phyloP scores from a whole-genome alignment of 2,888 invertebrate species.

The Nomada fabriciana region DNA sequence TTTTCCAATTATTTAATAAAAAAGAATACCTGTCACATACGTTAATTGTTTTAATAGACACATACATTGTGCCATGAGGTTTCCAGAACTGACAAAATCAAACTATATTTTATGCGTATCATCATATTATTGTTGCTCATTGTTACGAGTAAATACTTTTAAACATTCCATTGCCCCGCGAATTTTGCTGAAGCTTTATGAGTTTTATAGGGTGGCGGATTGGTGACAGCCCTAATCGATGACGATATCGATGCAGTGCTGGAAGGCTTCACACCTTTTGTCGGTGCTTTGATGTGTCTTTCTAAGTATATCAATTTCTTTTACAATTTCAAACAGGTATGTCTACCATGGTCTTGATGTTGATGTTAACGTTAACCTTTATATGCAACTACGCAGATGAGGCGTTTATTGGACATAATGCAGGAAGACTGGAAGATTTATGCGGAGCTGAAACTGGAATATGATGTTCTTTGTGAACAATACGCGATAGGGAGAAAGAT shows the following conservation, averaged over 20 bases:
- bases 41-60: too few relatives aligned
- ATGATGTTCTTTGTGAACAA: slow-evolving; percentile 42
- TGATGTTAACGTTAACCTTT: not conserved
- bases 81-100: too few relatives aligned
- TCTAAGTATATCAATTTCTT: slow-evolving; percentile 57
- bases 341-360: not conserved
- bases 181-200: too few relatives aligned
- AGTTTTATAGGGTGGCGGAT: slow-evolving; percentile 53
- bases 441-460: slow-evolving; percentile 29
- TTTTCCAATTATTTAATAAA: too few relatives aligned
- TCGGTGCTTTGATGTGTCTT: slow-evolving; percentile 62
- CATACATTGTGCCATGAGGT: too few relatives aligned
- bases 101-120: too few relatives aligned
- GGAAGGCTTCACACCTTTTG: slow-evolving; percentile 54
- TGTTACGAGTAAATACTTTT: too few relatives aligned
- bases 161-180: too few relatives aligned
- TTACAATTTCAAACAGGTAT: slow-evolving; percentile 56
- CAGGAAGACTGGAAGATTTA: slow-evolving; percentile 58
- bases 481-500: slow-evolving; percentile 51
- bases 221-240: slow-evolving; percentile 38
- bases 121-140: too few relatives aligned
- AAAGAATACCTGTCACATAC: too few relatives aligned
- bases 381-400: slow-evolving; percentile 48
- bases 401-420: slow-evolving; percentile 44
- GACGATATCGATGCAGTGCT: slow-evolving; percentile 48